Evolutionary conservation across 2,797 vertebrate genomes (phyloP).

Genomic region (Pantherophis vulpinus): DNA sequence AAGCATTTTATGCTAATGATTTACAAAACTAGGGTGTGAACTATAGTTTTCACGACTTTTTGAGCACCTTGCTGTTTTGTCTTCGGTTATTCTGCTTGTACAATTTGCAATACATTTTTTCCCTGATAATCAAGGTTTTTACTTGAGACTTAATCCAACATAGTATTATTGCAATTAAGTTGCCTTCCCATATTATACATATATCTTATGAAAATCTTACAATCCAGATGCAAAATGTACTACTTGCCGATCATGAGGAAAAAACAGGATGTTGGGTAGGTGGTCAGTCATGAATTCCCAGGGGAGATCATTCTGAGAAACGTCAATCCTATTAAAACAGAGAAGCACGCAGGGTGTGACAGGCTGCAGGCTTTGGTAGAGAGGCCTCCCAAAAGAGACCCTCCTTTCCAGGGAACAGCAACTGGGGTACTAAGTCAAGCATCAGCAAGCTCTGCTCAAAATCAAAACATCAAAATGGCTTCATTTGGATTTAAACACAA

Average conservation of each 20-base stretch:
- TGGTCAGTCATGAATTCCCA: constrained; percentile 98
- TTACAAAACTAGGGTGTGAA: not conserved
- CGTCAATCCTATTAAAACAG: constrained; percentile 81
- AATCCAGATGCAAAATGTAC: not conserved
- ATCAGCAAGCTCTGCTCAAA: too few species aligned
- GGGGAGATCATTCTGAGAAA: constrained; percentile 90
- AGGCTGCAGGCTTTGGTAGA: not conserved
- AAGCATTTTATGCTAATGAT: not conserved
- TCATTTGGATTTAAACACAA: not conserved
- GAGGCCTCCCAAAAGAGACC: not conserved
- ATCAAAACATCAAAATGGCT: not conserved
- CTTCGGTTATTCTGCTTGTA: not conserved
- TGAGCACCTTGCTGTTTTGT: not conserved
- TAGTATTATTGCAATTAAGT: not conserved
- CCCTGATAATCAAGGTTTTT: not conserved
- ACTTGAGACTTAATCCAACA: not conserved
- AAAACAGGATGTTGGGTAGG: constrained; percentile 89
- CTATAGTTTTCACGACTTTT: not conserved
- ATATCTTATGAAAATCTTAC: not conserved
- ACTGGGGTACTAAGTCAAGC: not conserved
- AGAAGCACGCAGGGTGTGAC: constrained; percentile 11
- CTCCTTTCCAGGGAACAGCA: not conserved
- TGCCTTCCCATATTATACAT: not conserved
- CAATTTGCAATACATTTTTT: not conserved
- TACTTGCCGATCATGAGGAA: constrained; percentile 86